Base-by-base conservation (phyloP, 2,797 vertebrate species). In the Caiman crocodilus region DNA sequence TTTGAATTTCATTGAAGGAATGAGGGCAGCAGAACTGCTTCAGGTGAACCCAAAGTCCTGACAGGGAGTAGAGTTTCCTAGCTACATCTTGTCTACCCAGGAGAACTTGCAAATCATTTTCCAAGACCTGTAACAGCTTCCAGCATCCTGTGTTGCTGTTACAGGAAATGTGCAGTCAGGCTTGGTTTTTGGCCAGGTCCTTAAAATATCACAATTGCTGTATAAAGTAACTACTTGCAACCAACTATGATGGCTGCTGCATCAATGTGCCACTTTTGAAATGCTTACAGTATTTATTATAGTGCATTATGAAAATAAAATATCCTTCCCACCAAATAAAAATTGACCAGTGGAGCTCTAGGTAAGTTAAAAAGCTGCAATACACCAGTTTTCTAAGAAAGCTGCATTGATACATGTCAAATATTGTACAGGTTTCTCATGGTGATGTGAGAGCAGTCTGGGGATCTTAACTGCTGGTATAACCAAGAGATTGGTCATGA, bases 131-230 rank as follows among this genome's bases (percentile, higher is more conserved):
- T 58, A 85, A 61, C 74, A 16, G 5, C 74, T 88, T 96, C 91
- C 87, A 91, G 81, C 74, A 25, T 79, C 87, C 87, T 83, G n/a
- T 23, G 32, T 35, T 60, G 11, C 26, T 14, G 59, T 85, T 90
- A 79, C 65, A 90, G 94, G 63, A 94, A 89, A 90, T 23, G 74
- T 42, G 65, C 94, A 88, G 91, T 80, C 1, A 5, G 69, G 75
- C 18, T 42, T 81, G 64, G 67, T 50, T 78, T 90, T 93, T 93
- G 90, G 94, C 87, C 14, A 56, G 15, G 58, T 69, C 32, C 90
- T 50, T 90, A 35, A 57, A 50, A 73, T 86, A 32, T 82, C 71
- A 89, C 87, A 82, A 67, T 95, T 94, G 79, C 77, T 81, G 67
- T 6, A 2, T 80, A 87, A 96, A 97, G 90, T 12, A 90, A 42